phyloP scores from a whole-genome alignment of 2,797 vertebrate genomes.

The Furcifer pardalis region DNA sequence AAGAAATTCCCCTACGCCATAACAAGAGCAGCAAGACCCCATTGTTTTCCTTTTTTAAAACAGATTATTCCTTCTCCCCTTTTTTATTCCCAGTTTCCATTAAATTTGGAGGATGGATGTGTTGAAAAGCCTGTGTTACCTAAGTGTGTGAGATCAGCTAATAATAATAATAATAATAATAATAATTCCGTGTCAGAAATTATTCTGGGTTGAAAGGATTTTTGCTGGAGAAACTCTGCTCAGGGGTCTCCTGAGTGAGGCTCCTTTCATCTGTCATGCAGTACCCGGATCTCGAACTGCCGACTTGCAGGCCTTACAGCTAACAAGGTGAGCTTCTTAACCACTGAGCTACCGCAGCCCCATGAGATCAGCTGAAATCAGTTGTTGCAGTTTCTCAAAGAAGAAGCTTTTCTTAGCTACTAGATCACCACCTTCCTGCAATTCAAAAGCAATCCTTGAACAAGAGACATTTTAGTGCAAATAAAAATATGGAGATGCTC shows the following conservation, averaged over 20 bases:
- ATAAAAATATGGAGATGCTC: conserved; percentile 46
- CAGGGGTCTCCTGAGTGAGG: too few species aligned
- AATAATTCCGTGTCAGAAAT: too few species aligned
- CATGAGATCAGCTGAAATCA: conserved; percentile 40
- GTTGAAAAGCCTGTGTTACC: conserved; percentile 38
- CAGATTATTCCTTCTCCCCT: conserved; percentile 40
- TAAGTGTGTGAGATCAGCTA: conserved; percentile 54
- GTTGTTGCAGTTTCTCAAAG: conserved; percentile 33
- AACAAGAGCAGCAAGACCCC: conserved; percentile 61
- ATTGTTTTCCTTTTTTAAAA: conserved; percentile 11
- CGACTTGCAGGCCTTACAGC: too few species aligned
- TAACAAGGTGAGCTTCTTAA: too few species aligned
- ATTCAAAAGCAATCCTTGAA: conserved; percentile 67
- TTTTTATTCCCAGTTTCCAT: conserved; percentile 30
- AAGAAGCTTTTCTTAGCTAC: conserved; percentile 43
- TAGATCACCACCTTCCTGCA: conserved; percentile 47
- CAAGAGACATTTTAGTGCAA: conserved; percentile 57
- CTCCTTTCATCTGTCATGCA: too few species aligned
- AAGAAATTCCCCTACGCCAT: conserved; percentile 56
- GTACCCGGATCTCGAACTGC: too few species aligned
- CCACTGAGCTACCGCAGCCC: too few species aligned
- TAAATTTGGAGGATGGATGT: conserved; percentile 32
- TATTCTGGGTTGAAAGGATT: too few species aligned
- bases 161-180: too few species aligned
- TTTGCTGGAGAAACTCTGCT: too few species aligned